Evolutionary conservation across 2,888 invertebrate species (phyloP).

Genomic region (Stenotaenia linearis): DNA sequence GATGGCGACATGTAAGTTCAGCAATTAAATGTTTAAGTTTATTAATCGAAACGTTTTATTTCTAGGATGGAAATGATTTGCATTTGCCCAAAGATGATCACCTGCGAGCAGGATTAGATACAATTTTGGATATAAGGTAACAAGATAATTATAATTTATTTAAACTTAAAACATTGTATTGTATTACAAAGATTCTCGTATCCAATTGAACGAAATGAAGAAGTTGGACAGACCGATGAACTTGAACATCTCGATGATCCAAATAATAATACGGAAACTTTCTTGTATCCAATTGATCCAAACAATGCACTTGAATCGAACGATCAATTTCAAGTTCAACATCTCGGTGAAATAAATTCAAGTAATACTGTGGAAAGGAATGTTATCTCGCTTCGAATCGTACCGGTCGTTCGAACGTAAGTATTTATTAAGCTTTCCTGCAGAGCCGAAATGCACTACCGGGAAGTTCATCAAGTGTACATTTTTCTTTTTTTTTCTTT

Average conservation of each 20-base stretch:
- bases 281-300: not conserved
- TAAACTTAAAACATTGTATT: not conserved
- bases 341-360: no score
- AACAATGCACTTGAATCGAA: no score
- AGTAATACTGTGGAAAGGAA: no score
- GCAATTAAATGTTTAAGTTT: no score
- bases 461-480: not conserved
- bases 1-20: not conserved
- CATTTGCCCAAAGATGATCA: not conserved
- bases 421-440: not conserved
- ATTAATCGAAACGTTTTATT: not conserved
- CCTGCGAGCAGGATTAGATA: not conserved
- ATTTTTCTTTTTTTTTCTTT: not conserved
- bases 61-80: not conserved
- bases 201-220: not conserved
- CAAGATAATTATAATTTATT: not conserved
- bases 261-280: not conserved
- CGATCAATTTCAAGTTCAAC: no score
- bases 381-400: no score
- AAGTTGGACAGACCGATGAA: not conserved
- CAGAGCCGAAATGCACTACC: not conserved
- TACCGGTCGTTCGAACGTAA: no score
- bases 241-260: not conserved
- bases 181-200: not conserved
- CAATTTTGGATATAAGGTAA: not conserved